Conservation (phyloP, 2,797 vertebrate species). For the Pyrocephalus nanus region DNA sequence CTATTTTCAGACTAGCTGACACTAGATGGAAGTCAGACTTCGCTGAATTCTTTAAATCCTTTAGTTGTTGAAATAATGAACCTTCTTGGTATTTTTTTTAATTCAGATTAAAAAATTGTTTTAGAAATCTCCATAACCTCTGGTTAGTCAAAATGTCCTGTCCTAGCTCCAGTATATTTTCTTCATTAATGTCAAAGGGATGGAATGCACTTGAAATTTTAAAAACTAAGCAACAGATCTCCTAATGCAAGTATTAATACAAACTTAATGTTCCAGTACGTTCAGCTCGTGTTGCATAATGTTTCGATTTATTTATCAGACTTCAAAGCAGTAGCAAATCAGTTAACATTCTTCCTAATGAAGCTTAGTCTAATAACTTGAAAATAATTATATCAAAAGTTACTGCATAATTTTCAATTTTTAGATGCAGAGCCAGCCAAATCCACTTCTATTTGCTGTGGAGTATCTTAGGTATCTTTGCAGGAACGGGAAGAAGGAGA, state of each 20-base stretch:
- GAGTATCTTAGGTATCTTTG: background rate
- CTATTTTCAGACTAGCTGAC: background rate
- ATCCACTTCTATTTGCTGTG: background rate
- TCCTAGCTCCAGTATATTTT: background rate
- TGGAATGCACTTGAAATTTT: background rate
- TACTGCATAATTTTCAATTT: background rate
- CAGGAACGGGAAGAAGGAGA: background rate
- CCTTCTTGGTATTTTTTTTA: background rate
- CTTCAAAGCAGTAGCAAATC: background rate
- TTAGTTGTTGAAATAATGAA: background rate
- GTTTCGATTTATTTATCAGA: conserved; percentile 5
- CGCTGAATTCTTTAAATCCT: conserved; percentile 3
- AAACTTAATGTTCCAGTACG: background rate
- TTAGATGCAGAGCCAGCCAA: background rate
- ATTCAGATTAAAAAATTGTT: background rate
- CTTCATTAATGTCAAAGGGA: background rate
- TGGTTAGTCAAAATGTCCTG: background rate
- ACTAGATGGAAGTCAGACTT: conserved; percentile 36
- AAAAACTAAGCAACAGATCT: background rate
- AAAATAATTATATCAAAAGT: background rate
- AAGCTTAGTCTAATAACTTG: background rate
- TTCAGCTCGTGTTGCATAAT: background rate
- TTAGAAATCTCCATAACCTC: background rate
- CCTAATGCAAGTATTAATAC: background rate
- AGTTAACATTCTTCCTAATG: background rate